Percentiles rank a stretch among this genome's conserved stretches.
These are phyloP conservation scores for Nestor notabilis DNA, from an alignment of 2,113 vertebrate genomes.

Conservation along the genomic window DNA sequence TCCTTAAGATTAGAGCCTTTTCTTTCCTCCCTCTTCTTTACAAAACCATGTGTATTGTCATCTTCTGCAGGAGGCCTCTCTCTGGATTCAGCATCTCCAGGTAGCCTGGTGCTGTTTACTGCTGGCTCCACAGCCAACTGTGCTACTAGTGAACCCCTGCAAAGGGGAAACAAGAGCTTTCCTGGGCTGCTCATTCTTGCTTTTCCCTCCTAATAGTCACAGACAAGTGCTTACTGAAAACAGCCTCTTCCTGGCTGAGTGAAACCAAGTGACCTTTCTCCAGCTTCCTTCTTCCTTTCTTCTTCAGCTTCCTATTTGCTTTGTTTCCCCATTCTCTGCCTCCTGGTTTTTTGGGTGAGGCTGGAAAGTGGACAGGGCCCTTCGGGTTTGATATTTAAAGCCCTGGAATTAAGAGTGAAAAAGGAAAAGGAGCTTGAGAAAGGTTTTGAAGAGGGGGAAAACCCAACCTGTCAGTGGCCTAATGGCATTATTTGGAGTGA, in stretches of 20 bases:
- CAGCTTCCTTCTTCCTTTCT: not conserved
- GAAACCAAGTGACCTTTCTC: not conserved
- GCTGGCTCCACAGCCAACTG: not conserved
- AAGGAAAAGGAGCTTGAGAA: not conserved
- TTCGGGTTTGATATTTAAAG: not conserved
- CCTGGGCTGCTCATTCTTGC: not conserved
- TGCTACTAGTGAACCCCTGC: not conserved
- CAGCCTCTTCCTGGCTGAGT: not conserved
- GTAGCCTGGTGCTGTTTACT: not conserved
- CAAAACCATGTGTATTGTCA: not conserved
- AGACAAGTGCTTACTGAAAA: not conserved
- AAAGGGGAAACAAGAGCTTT: not conserved
- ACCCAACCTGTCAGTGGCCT: not conserved
- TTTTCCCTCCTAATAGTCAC: not conserved
- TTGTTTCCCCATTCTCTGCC: not conserved
- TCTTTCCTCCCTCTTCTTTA: rapidly evolving
- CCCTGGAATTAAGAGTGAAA: not conserved
- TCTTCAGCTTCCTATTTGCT: not conserved
- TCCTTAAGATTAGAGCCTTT: not conserved
- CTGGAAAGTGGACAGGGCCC: not conserved
- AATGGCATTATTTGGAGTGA: not conserved
- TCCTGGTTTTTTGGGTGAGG: not conserved
- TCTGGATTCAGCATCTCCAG: not conserved
- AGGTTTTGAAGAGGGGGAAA: not conserved
- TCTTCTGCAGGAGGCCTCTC: not conserved